Evolutionary conservation across 1,140 invertebrate species (phyloP).

Genomic region (Bombus confusus): DNA sequence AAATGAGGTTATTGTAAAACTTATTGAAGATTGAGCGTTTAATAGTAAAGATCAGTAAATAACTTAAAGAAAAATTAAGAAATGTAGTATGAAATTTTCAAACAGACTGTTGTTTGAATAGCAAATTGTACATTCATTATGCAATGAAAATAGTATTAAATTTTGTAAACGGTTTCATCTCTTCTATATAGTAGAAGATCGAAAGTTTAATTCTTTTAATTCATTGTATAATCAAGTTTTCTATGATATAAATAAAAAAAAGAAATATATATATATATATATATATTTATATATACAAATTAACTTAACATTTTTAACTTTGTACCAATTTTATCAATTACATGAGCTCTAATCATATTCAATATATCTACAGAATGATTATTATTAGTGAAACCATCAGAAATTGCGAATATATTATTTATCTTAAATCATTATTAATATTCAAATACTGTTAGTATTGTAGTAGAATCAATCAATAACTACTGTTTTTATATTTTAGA

Average conservation of each 20-base stretch:
- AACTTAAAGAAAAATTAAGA: background rate
- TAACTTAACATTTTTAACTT: background rate
- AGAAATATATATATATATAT: constrained; percentile 1
- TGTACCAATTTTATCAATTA: constrained; percentile 13
- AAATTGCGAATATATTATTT: constrained; percentile 27
- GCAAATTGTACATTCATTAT: background rate
- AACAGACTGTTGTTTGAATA: background rate
- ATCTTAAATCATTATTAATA: constrained; percentile 66
- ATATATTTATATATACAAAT: background rate
- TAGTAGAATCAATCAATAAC: background rate
- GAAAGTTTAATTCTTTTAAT: constrained; percentile 26
- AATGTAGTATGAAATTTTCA: background rate
- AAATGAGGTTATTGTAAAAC: constrained; percentile 16
- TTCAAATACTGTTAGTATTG: constrained; percentile 69
- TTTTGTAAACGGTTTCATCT: background rate
- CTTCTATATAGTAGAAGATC: constrained; percentile 2
- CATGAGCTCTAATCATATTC: constrained; percentile 1
- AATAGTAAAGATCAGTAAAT: background rate
- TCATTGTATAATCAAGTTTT: background rate
- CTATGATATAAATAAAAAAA: background rate
- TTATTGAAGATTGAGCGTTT: background rate
- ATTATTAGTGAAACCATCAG: background rate
- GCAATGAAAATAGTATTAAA: background rate
- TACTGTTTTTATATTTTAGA: background rate
- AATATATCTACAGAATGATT: constrained; percentile 7